phyloP scores from a whole-genome alignment of 2,113 vertebrate species.

The Delphinus delphis region DNA sequence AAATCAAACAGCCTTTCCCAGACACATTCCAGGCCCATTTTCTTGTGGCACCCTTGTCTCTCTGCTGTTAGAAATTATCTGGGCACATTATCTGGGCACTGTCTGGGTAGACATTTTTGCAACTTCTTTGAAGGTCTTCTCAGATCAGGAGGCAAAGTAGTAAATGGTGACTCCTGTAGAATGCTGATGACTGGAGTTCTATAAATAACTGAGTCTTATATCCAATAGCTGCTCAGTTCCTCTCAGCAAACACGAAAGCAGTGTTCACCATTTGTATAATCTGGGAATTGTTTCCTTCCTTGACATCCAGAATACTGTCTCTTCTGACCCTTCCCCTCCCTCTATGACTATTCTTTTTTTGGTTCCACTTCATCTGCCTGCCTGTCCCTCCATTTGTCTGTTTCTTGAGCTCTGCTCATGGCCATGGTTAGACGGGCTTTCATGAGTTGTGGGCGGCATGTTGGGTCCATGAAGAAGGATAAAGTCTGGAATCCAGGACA shows the following conservation, averaged over 20 bases:
- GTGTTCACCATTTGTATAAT: background rate
- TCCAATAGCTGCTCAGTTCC: background rate
- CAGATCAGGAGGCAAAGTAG: background rate
- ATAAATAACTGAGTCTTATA: background rate
- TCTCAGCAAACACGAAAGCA: background rate
- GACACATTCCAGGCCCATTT: rapidly evolving
- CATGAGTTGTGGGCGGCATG: background rate
- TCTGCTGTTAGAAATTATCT: background rate
- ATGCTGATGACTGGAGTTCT: background rate
- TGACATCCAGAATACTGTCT: rapidly evolving
- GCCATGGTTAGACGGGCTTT: background rate
- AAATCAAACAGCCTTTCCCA: background rate
- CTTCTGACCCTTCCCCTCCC: background rate
- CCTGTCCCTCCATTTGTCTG: background rate
- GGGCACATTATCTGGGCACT: background rate
- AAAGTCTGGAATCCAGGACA: background rate
- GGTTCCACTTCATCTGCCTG: background rate
- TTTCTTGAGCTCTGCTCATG: background rate
- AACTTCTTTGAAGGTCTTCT: background rate
- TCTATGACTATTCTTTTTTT: background rate
- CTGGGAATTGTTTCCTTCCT: background rate
- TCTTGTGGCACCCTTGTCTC: background rate
- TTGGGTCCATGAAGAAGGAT: background rate
- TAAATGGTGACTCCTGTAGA: background rate
- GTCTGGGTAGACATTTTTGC: background rate